These are phyloP conservation scores for Drosophila hawaiiensis DNA, from an alignment of 2,888 invertebrate genomes.

Conservation along the genomic window DNA sequence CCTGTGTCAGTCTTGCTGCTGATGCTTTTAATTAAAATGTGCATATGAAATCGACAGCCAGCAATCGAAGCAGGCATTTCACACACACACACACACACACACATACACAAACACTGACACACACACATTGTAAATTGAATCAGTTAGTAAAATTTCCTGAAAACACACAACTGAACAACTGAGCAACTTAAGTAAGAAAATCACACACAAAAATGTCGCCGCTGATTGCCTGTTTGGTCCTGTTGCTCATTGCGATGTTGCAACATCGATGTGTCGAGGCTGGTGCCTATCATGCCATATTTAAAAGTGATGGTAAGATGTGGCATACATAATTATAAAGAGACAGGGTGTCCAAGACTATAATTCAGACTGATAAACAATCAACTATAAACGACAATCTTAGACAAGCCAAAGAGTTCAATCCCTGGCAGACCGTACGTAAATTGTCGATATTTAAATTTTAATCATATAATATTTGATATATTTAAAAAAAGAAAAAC, in stretches of 20 bases:
- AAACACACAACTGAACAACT: slow-evolving; percentile 13
- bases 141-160: slow-evolving; percentile 60
- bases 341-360: neutral
- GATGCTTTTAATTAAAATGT: slow-evolving; percentile 71
- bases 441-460: neutral
- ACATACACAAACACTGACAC: slow-evolving; percentile 21
- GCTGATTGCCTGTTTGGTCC: slow-evolving; percentile 8
- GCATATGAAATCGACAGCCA: slow-evolving; percentile 56
- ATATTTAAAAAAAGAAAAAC: neutral
- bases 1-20: slow-evolving; percentile 8
- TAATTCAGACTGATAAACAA: neutral
- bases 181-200: neutral
- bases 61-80: slow-evolving; percentile 49
- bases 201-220: slow-evolving; percentile 39
- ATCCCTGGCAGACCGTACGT: neutral
- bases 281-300: slow-evolving; percentile 24
- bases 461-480: neutral
- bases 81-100: slow-evolving; percentile 26
- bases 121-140: slow-evolving; percentile 53
- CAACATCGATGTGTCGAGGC: neutral
- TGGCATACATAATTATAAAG: neutral
- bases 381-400: neutral
- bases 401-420: neutral
- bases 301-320: slow-evolving; percentile 26
- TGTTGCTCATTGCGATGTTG: slow-evolving; percentile 22